A percentile compares a stretch with the other conserved stretches of the same genome.
Conservation (phyloP, 1,140 invertebrate genomes). For the Zaprionus taronus region DNA sequence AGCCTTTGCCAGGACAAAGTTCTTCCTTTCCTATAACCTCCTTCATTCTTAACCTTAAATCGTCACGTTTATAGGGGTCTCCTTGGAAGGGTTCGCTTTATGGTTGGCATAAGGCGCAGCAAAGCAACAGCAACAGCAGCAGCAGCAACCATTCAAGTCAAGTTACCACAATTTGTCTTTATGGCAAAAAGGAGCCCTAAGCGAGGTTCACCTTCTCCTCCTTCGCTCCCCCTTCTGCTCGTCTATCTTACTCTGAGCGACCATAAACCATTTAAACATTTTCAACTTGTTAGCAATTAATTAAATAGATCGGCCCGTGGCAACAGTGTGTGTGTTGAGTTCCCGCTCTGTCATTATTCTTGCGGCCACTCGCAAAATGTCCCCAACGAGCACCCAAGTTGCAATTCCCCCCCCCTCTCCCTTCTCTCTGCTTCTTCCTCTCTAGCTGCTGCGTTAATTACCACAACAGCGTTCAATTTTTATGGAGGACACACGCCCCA, state of each 20-base stretch:
- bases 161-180: constrained; percentile 76
- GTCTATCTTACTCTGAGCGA: neutral
- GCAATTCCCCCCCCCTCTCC: neutral
- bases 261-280: constrained; percentile 80
- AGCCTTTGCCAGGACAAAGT: too few species aligned
- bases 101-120: constrained; percentile 11
- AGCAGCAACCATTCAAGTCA: constrained; percentile 13
- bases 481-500: constrained; percentile 79
- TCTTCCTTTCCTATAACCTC: neutral
- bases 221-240: neutral
- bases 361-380: constrained; percentile 49
- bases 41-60: neutral
- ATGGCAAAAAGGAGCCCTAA: constrained; percentile 58
- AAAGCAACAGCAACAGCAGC: constrained; percentile 10
- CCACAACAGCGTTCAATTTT: constrained; percentile 73
- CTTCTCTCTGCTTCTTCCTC: neutral
- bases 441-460: constrained; percentile 57
- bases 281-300: constrained; percentile 82
- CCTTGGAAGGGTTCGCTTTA: constrained; percentile 4
- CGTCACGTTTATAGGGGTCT: constrained; percentile 5
- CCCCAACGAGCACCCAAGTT: constrained; percentile 29
- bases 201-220: constrained; percentile 14
- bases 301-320: constrained; percentile 77
- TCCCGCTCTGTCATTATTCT: constrained; percentile 71
- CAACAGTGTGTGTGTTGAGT: constrained; percentile 36